A percentile compares a stretch with the other conserved stretches of the same genome.
phyloP scores from a whole-genome alignment of 2,113 vertebrate species.

The Onychorhynchus coronatus region DNA sequence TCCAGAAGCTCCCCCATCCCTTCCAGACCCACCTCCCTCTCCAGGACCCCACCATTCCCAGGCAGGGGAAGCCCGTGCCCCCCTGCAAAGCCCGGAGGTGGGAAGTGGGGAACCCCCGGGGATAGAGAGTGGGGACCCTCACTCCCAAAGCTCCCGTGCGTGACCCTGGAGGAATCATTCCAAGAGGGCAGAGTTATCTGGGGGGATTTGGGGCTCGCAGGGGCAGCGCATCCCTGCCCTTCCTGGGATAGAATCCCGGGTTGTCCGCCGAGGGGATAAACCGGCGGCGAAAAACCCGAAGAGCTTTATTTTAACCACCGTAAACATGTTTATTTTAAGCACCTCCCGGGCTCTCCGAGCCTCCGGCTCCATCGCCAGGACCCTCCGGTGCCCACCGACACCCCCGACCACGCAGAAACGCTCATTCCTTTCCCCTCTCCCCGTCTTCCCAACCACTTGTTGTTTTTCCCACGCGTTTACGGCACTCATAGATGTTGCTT shows the following conservation, averaged over 20 bases:
- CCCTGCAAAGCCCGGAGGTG: background rate
- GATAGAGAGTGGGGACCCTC: background rate
- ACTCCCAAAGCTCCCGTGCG: background rate
- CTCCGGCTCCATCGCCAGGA: background rate
- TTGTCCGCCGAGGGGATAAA: background rate
- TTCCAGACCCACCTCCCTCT: background rate
- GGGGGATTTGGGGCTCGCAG: background rate
- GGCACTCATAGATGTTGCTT: background rate
- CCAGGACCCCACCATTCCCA: background rate
- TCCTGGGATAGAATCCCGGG: background rate
- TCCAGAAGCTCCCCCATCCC: too few species aligned
- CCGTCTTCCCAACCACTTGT: background rate
- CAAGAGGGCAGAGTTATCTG: background rate
- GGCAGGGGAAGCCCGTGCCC: background rate
- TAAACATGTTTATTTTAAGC: background rate
- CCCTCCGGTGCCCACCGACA: background rate
- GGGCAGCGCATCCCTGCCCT: background rate
- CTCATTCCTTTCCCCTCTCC: background rate
- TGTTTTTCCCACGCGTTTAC: conserved; percentile 60
- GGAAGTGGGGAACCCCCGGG: background rate
- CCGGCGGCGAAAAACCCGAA: background rate
- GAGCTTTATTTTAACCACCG: background rate
- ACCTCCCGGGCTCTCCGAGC: background rate
- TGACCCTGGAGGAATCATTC: background rate
- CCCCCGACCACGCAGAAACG: background rate